Conservation (phyloP, 2,113 vertebrate species). For the Gopherus flavomarginatus region DNA sequence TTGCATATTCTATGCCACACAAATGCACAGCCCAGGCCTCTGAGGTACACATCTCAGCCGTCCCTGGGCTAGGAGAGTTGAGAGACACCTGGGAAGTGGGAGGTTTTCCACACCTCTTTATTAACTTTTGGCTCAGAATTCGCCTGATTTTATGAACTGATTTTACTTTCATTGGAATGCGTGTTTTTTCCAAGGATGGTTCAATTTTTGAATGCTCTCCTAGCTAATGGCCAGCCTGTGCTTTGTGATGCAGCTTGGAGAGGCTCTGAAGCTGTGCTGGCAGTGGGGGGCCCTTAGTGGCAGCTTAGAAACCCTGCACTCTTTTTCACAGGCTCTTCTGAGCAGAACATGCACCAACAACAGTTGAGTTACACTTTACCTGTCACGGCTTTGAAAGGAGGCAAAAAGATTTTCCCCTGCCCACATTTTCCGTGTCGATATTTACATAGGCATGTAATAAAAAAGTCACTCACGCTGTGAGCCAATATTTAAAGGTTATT, state of each 20-base stretch:
- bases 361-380: slow-evolving; percentile 25
- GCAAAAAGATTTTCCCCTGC: not conserved
- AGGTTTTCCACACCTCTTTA: slow-evolving; percentile 65
- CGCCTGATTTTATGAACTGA: slow-evolving; percentile 64
- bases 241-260: slow-evolving; percentile 22
- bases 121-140: slow-evolving; percentile 60
- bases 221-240: slow-evolving; percentile 71
- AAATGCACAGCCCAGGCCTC: not conserved
- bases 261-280: not conserved
- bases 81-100: slow-evolving; percentile 34
- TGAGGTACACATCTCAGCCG: not conserved
- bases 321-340: not conserved
- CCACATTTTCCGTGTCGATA: not conserved
- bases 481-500: slow-evolving; percentile 56
- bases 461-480: slow-evolving; percentile 20
- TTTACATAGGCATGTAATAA: slow-evolving; percentile 28
- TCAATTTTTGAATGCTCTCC: slow-evolving; percentile 59
- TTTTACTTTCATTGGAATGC: slow-evolving; percentile 55
- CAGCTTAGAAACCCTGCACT: not conserved
- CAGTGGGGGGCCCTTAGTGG: not conserved
- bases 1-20: accelerated
- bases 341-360: not conserved
- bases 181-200: slow-evolving; percentile 33
- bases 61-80: slow-evolving; percentile 17
- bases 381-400: slow-evolving; percentile 17